Conservation (phyloP, 2,888 invertebrate genomes). For the Harmothoe impar region DNA sequence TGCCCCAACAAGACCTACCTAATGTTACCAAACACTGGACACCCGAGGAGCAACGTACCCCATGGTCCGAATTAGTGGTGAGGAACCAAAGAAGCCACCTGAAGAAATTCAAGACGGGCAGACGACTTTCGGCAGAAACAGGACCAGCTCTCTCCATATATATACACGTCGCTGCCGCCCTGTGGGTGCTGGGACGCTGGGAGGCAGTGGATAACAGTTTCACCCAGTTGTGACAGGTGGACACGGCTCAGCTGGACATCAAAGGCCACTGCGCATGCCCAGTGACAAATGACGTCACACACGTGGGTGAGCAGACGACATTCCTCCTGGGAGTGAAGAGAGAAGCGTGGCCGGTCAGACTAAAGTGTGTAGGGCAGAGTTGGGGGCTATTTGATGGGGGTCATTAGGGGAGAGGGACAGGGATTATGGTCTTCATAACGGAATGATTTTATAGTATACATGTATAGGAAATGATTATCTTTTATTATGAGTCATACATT, state of each 20-base stretch:
- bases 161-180: neutral
- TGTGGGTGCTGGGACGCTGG: neutral
- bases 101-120: neutral
- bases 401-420: too few species aligned
- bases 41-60: neutral
- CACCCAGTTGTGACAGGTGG: conserved; percentile 32
- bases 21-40: neutral
- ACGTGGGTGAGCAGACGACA: conserved; percentile 31
- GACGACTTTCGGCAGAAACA: neutral
- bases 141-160: neutral
- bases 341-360: neutral
- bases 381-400: neutral
- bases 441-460: too few species aligned
- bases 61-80: neutral
- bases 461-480: too few species aligned
- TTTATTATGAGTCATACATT: too few species aligned
- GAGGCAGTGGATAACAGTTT: neutral
- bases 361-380: neutral
- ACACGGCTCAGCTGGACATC: conserved; percentile 29
- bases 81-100: neutral
- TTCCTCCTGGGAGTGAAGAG: neutral
- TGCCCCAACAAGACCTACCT: neutral
- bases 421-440: too few species aligned
- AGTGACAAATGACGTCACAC: conserved; percentile 44
- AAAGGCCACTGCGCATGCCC: conserved; percentile 20